Evolutionary conservation across 2,113 vertebrate genomes (phyloP).

Genomic region (Penelope pileata): DNA sequence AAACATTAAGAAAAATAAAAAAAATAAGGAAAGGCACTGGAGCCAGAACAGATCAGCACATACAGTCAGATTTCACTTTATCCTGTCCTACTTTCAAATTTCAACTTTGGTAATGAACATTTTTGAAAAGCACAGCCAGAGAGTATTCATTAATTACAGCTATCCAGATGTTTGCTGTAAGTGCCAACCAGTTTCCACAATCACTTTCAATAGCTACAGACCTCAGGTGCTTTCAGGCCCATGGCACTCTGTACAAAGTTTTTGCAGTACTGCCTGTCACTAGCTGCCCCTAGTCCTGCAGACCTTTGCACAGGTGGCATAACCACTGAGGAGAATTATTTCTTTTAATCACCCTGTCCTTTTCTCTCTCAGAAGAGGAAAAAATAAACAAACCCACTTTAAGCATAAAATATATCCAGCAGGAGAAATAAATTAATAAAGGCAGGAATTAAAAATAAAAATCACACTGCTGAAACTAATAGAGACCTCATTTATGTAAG

Average conservation of each 20-base stretch:
- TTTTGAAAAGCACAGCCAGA: not conserved
- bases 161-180: not conserved
- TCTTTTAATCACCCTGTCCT: slow-evolving; percentile 3
- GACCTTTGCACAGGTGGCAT: not conserved
- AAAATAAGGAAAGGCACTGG: not conserved
- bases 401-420: not conserved
- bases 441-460: not conserved
- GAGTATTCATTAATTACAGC: not conserved
- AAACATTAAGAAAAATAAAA: not conserved
- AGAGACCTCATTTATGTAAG: slow-evolving; percentile 2
- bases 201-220: not conserved
- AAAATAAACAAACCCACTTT: not conserved
- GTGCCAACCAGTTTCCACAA: not conserved
- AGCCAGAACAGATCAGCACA: not conserved
- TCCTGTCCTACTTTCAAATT: not conserved
- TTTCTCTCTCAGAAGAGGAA: not conserved
- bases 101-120: not conserved
- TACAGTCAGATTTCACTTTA: not conserved
- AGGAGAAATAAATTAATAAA: not conserved
- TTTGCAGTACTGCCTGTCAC: fast-evolving
- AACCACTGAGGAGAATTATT: not conserved
- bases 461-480: slow-evolving; percentile 21
- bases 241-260: not conserved
- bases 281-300: not conserved
- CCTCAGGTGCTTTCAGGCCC: not conserved